Conservation (phyloP, 2,797 vertebrate genomes). For the Phylloscopus collybita region DNA sequence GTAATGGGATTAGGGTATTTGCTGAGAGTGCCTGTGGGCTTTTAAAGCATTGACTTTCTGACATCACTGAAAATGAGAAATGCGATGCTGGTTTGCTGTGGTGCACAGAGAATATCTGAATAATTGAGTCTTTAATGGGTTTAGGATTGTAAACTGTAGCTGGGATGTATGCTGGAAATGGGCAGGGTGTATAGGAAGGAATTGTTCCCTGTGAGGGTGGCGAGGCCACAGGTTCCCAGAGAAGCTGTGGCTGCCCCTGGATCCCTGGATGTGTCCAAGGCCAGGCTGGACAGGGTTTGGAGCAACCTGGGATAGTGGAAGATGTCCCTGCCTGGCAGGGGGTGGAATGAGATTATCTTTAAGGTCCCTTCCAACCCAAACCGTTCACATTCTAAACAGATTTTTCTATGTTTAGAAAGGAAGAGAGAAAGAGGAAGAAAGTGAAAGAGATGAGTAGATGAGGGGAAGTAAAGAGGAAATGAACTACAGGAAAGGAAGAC, state of each 20-base stretch:
- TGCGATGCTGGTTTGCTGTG: neutral
- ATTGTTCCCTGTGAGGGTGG: neutral
- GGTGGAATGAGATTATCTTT: neutral
- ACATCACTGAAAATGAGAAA: neutral
- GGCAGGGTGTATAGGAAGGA: neutral
- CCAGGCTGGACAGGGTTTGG: rapidly evolving
- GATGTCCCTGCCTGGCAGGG: neutral
- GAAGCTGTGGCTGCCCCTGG: neutral
- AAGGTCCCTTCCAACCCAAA: neutral
- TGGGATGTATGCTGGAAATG: neutral
- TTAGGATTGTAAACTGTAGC: neutral
- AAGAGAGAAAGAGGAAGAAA: neutral
- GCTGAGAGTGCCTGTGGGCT: neutral
- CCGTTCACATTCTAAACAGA: neutral
- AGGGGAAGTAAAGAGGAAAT: neutral
- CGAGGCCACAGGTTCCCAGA: neutral
- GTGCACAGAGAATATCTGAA: neutral
- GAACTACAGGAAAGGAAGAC: neutral
- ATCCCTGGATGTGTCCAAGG: neutral
- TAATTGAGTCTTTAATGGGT: neutral
- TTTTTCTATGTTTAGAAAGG: neutral
- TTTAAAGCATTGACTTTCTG: slow-evolving; percentile 29
- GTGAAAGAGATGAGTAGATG: neutral
- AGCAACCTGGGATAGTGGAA: neutral
- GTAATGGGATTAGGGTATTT: slow-evolving; percentile 13